Evolutionary conservation across 2,113 vertebrate genomes (phyloP).

Genomic region (Caranx melampygus): DNA sequence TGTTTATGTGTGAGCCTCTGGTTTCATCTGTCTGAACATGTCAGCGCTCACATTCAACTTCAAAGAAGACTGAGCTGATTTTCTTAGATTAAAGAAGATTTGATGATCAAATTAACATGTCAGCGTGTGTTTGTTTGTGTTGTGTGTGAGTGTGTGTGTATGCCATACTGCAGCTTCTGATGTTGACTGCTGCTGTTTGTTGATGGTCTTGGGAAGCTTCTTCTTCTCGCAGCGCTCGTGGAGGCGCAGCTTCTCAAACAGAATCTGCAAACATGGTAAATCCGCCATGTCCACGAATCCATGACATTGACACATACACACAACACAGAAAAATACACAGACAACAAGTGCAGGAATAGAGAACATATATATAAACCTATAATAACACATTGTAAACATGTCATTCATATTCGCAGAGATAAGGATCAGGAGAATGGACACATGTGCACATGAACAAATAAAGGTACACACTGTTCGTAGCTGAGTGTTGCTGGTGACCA

Average conservation of each 20-base stretch:
- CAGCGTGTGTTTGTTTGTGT: slow-evolving; percentile 10
- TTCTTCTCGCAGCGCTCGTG: slow-evolving; percentile 84
- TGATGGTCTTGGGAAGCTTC: slow-evolving; percentile 84
- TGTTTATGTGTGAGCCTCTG: not conserved
- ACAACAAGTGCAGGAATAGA: not conserved
- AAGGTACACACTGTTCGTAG: slow-evolving; percentile 85
- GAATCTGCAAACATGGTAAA: slow-evolving; percentile 81
- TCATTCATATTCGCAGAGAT: not conserved
- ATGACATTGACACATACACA: slow-evolving; percentile 14
- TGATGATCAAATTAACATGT: slow-evolving; percentile 18
- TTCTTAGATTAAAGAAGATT: slow-evolving; percentile 1
- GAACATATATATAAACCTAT: not conserved
- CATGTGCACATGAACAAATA: not conserved
- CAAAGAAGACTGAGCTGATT: not conserved
- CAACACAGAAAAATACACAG: not conserved
- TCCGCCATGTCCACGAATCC: not conserved
- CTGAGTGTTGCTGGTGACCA: slow-evolving; percentile 90
- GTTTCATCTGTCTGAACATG: not conserved
- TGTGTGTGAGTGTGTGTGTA: not conserved
- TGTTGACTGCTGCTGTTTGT: slow-evolving; percentile 87
- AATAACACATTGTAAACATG: not conserved
- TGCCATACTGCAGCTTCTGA: slow-evolving; percentile 88
- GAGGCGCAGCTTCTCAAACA: slow-evolving; percentile 91
- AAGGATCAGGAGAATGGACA: not conserved
- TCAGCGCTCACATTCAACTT: not conserved